Base-by-base conservation (phyloP, 2,888 invertebrate species). In the Blastobasis lacticolella region DNA sequence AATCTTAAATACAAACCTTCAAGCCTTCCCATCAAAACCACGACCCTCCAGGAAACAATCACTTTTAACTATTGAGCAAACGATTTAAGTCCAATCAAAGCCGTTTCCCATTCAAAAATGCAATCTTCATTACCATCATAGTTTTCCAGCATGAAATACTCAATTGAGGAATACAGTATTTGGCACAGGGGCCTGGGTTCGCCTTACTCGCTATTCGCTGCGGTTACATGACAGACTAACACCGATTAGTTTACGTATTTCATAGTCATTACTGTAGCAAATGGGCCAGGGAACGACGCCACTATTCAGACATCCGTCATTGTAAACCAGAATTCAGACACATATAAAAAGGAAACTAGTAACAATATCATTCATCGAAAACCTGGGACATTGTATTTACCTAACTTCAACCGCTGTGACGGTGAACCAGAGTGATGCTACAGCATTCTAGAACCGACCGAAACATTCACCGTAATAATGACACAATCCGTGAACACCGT, bases 171-270 rank as follows among this genome's bases (percentile, higher is more conserved):
- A 23, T 23, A 23, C 23, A 23, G 23, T 23, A 23, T 23, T 23
- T 23, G 23, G 23, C 23, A 23, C 23, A 23, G 23, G 23, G 23
- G 23, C 23, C 23, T 23, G 23, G 23, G 23, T 23, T 23, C 23
- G 23, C 23, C 68, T 66, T 73, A 71, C 59, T 62, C 67, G 63
- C 68, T 76, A 74, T 53, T 50, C 56, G 54, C 51, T 50, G 50
- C 58, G 71, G 64, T 66, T 73, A 61, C 64, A 71, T 68, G 58
- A 52, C 66, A 63, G 49, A 60, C 72, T 76, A 77, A 76, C 74
- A 78, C 73, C 68, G 66, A 75, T 65, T 73, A 68, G 62, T 65
- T 73, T 78, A 78, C 75, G 77, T 76, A 77, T 77, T 67, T 67
- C 45, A 23, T 23, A 23, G 46, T 44, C 54, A 49, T 8, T 52